Evolutionary conservation across 2,797 vertebrate genomes (phyloP).

Genomic region (Centropyge bicolor): DNA sequence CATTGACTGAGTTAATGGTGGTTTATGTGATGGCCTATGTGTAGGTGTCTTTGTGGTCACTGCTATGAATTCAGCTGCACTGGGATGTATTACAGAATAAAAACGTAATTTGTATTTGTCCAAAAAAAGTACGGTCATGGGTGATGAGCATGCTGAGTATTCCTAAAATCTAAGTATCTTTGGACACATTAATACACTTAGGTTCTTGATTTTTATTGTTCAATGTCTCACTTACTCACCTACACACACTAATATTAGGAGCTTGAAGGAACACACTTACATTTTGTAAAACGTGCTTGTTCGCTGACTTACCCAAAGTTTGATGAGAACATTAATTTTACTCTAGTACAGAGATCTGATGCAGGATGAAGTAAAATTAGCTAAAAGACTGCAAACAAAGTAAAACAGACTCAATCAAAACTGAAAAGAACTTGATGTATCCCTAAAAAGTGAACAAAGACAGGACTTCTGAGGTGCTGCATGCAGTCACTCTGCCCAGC

Average conservation of each 20-base stretch:
- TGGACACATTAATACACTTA: not conserved
- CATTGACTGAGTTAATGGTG: conserved; percentile 79
- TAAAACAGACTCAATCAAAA: not conserved
- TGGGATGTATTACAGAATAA: conserved; percentile 40
- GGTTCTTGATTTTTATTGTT: not conserved
- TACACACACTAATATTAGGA: not conserved
- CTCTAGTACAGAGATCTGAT: not conserved
- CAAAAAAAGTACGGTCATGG: not conserved
- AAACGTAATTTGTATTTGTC: conserved; percentile 34
- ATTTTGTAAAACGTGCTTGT: not conserved
- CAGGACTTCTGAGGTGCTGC: not conserved
- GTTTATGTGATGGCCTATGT: conserved; percentile 59
- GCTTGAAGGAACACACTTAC: not conserved
- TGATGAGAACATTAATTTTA: not conserved
- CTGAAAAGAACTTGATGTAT: not conserved
- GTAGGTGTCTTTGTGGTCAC: conserved; percentile 60
- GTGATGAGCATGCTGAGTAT: not conserved
- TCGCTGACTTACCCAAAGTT: not conserved
- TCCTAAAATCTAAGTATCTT: not conserved
- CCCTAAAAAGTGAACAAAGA: not conserved
- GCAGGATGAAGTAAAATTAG: not conserved
- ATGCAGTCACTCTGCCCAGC: not conserved
- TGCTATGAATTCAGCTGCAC: conserved; percentile 43
- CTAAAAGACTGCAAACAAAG: not conserved
- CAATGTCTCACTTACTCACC: not conserved